Conservation (phyloP, 2,888 invertebrate genomes). For the Watsonalla cultraria region DNA sequence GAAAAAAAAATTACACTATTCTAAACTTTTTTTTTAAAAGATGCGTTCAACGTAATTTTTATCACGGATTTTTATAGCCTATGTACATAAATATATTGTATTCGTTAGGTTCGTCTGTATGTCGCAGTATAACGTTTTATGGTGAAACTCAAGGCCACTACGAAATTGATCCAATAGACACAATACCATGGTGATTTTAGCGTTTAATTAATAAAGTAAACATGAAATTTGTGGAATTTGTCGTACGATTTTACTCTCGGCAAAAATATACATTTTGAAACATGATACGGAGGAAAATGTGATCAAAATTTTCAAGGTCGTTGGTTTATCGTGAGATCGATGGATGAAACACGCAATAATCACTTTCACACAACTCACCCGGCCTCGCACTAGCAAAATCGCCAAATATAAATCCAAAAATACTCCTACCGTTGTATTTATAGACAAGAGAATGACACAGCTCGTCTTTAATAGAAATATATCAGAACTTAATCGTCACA, state of each 20-base stretch:
- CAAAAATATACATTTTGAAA: constrained; percentile 18
- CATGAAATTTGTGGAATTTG: background rate
- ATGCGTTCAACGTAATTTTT: too few species aligned
- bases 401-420: constrained; percentile 69
- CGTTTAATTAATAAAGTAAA: constrained; percentile 4
- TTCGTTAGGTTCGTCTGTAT: too few species aligned
- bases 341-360: constrained; percentile 40
- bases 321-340: constrained; percentile 26
- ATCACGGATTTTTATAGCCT: too few species aligned
- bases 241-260: background rate
- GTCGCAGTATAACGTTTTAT: too few species aligned
- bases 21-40: too few species aligned
- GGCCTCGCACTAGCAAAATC: constrained; percentile 59
- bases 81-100: too few species aligned
- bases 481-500: constrained; percentile 32
- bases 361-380: constrained; percentile 67
- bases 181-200: constrained; percentile 9
- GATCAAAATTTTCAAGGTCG: constrained; percentile 45
- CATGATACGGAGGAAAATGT: constrained; percentile 26
- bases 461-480: constrained; percentile 15
- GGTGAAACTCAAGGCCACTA: constrained; percentile 20
- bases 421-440: constrained; percentile 64
- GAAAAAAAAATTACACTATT: too few species aligned
- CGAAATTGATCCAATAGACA: constrained; percentile 28
- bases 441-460: constrained; percentile 63